Evolutionary conservation across 1,140 invertebrate genomes (phyloP), one percentile per base, ranked within the genome.

Genomic region (Neoseiulus cucumeris): DNA sequence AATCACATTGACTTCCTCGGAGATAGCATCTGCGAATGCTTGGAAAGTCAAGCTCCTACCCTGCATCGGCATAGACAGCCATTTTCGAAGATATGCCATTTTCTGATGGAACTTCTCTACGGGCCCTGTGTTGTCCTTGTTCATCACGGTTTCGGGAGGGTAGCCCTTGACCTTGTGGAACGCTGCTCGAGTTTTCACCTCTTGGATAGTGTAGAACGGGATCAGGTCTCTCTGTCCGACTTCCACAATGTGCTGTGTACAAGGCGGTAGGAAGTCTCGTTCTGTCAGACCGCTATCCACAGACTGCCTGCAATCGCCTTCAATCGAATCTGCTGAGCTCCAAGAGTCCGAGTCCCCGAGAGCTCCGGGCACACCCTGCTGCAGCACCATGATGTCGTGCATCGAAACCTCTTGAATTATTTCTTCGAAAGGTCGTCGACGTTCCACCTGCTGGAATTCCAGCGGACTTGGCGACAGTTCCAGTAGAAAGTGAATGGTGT

Each of bases 391-490:
- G 51, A 29, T 33, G 22, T 59, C 51, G 12, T 59, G 51, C 33
- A 25, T 20, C 2, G 14, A n/a, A 20, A 59, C 33, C 33, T 59
- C 25, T 2, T 25, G 51, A 25, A 59, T 17, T 25, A 59, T 33
- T 6, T 59, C 51, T 33, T 59, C 51, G 33, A 59, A 59, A 25
- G 22, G 51, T 33, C 33, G 17, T 2, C 51, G 51, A 59, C 51
- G 51, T 14, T 59, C 51, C 22, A 59, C 51, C 22, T 59, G 51
- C 51, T 59, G 51, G 22, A 59, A 59, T 25, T 59, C 51, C 17
- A 59, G 33, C 14, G 51, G 51, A 25, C 51, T 59, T 1, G 51
- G 51, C 14, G 51, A 59, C 5, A 59, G 9, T 25, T 59, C 51
- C 14, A 59, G 9, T 12, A 59, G 51, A 59, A 59, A 59, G 9